Percentiles rank a stretch among this genome's conserved stretches.
These are phyloP conservation scores for Spizella passerina DNA, from an alignment of 2,797 vertebrate species.

Conservation along the genomic window DNA sequence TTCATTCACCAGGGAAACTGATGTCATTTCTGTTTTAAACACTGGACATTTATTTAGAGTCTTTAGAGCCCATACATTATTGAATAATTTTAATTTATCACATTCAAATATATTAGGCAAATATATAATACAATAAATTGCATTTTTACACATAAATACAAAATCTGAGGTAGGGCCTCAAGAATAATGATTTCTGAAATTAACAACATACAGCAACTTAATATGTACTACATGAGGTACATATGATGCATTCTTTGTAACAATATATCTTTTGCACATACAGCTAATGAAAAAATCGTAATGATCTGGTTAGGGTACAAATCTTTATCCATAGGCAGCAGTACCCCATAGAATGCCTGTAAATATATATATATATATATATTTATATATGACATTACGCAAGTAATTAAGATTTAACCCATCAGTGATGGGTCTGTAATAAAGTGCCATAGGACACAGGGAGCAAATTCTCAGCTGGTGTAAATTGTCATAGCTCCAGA, in stretches of 20 bases:
- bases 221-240: slow-evolving; percentile 79
- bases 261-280: slow-evolving; percentile 78
- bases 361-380: slow-evolving; percentile 79
- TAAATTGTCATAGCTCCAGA: slow-evolving; percentile 41
- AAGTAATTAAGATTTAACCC: slow-evolving; percentile 96
- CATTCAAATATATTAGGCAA: slow-evolving; percentile 95
- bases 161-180: slow-evolving; percentile 99
- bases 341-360: slow-evolving; percentile 89
- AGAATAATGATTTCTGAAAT: slow-evolving; percentile 91
- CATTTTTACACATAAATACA: slow-evolving; percentile 99
- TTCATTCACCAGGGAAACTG: slow-evolving; percentile 19
- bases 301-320: slow-evolving; percentile 89
- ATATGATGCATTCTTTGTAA: slow-evolving; percentile 85
- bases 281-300: slow-evolving; percentile 82
- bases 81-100: slow-evolving; percentile 91
- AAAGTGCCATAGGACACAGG: slow-evolving; percentile 93
- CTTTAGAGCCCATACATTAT: slow-evolving; percentile 90
- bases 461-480: slow-evolving; percentile 48
- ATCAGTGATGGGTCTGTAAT: slow-evolving; percentile 90
- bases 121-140: slow-evolving; percentile 97
- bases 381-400: slow-evolving; percentile 88
- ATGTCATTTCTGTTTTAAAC: slow-evolving; percentile 81
- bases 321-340: slow-evolving; percentile 96
- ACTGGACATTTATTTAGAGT: slow-evolving; percentile 95
- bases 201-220: slow-evolving; percentile 87